A percentile compares a stretch with the other conserved stretches of the same genome.
Conservation (phyloP, 2,113 vertebrate species). For the Leucoraja erinaceus region DNA sequence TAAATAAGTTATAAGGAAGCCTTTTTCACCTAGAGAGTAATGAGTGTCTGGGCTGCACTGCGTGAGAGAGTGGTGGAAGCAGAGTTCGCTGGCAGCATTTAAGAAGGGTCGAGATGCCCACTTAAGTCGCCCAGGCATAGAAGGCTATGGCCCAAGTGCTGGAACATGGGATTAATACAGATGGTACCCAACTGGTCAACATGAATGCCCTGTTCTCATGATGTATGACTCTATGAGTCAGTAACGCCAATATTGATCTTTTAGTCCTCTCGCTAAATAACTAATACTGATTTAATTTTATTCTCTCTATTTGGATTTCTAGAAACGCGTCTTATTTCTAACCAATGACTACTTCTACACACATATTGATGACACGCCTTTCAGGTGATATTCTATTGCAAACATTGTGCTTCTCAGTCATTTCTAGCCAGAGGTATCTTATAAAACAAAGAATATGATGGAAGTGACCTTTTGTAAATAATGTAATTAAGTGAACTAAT, state of each 20-base stretch:
- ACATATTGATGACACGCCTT: constrained; percentile 82
- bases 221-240: background rate
- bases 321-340: constrained; percentile 84
- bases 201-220: background rate
- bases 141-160: too few species aligned
- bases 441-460: background rate
- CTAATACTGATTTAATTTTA: background rate
- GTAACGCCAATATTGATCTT: background rate
- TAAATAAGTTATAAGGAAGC: too few species aligned
- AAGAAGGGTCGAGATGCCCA: too few species aligned
- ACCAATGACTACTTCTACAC: constrained; percentile 93
- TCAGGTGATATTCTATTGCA: constrained; percentile 66
- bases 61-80: too few species aligned
- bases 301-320: constrained; percentile 40
- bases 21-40: too few species aligned
- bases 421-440: background rate
- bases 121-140: too few species aligned
- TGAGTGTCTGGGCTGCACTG: too few species aligned
- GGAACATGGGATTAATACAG: too few species aligned
- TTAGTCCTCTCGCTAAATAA: background rate
- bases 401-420: background rate
- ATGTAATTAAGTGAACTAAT: background rate
- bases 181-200: too few species aligned
- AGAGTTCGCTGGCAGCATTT: too few species aligned
- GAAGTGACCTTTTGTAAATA: background rate